Evolutionary conservation across 2,888 invertebrate genomes (phyloP), one percentile per base, ranked within the genome.

Genomic region (Agrotis ipsilon): DNA sequence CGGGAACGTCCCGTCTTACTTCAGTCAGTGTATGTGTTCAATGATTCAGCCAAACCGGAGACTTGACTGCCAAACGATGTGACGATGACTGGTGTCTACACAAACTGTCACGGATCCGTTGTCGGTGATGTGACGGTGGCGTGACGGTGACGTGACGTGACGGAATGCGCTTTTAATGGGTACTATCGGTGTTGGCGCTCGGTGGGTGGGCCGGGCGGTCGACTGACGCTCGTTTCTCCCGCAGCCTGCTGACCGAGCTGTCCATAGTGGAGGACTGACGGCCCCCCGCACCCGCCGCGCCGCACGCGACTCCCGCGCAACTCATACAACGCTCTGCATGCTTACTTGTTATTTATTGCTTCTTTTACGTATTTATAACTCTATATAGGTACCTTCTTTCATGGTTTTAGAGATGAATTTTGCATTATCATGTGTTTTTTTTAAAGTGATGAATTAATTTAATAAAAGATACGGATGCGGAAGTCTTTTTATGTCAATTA

Each of bases 181-280:
- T 43, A n/a, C 0, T 14, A n/a, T 16, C 55, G 55, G 64, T 51
- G 60, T 16, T 21, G 54, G 63, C 64, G 68, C 48, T 59, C 48
- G 55, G 75, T 32, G 77, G 51, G 51, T 52, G 61, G 65, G 59
- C 45, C 46, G 45, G 52, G 16, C 27, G 45, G 4, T 51, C 21
- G 46, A 87, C 87, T 92, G 90, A 93, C 90, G 82, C 84, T 72
- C 72, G 85, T 90, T 88, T 94, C 94, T 89, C 46, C 63, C 96
- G 91, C 96, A 96, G 96, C 93, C 94, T 96, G 86, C 95, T 96
- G 94, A 96, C 95, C 88, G 95, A 96, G 89, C 96, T 96, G 85
- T 89, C 88, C 90, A 96, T 96, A 91, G 96, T 95, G 88, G 96
- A 96, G 92, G 96, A 96, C 91, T 96, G 94, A 93, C 85, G 1